These are phyloP conservation scores for Papilio protenor DNA, from an alignment of 2,888 invertebrate species.

Conservation along the genomic window DNA sequence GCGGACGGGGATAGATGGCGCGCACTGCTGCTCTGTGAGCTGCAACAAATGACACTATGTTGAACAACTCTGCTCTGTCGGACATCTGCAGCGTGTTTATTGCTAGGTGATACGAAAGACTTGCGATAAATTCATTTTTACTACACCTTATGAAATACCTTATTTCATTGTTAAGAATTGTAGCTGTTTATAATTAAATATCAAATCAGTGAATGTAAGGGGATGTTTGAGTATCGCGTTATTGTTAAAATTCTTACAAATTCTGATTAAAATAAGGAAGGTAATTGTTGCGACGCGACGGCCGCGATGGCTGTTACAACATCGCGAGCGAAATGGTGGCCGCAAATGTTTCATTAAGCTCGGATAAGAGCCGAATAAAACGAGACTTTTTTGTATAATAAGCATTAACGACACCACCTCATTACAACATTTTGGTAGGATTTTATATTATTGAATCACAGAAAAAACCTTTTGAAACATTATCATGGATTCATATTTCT, in stretches of 20 bases:
- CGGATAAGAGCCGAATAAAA: constrained; percentile 5
- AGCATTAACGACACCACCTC: neutral
- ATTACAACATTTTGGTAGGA: neutral
- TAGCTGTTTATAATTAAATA: neutral
- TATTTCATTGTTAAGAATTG: neutral
- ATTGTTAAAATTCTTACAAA: constrained; percentile 10
- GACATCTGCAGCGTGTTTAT: neutral
- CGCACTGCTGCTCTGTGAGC: constrained; percentile 8
- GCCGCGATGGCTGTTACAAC: constrained; percentile 4
- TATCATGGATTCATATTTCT: neutral
- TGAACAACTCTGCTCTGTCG: constrained; percentile 5
- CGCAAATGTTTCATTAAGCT: constrained; percentile 12
- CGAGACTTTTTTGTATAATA: neutral
- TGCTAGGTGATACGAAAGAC: neutral
- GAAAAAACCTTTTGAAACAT: neutral
- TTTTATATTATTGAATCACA: neutral
- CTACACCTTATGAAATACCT: too few relatives aligned
- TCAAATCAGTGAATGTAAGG: neutral
- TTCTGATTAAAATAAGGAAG: constrained; percentile 12
- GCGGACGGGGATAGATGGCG: constrained; percentile 20
- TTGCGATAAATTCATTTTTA: neutral
- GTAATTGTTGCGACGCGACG: neutral
- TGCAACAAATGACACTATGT: constrained; percentile 13
- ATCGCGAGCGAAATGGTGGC: neutral
- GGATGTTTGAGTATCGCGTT: neutral